phyloP scores from a whole-genome alignment of 2,888 invertebrate species.

The Spodoptera littoralis region DNA sequence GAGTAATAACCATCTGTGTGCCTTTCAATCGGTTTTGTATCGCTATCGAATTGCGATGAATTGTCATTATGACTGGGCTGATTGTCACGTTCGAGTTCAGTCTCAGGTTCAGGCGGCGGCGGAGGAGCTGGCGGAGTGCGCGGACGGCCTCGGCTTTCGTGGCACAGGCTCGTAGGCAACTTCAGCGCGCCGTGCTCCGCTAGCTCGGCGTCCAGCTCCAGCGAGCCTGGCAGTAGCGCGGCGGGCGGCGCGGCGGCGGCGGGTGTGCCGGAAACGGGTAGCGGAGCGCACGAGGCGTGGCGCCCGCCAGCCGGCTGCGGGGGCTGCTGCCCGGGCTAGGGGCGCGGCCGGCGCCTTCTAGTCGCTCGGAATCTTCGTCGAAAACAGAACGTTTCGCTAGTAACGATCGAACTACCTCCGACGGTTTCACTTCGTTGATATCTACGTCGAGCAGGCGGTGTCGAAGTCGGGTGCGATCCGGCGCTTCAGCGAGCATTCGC shows the following conservation, averaged over 20 bases:
- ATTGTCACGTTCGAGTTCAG: conserved; percentile 52
- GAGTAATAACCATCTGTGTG: conserved; percentile 13
- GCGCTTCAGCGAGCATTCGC: conserved; percentile 89
- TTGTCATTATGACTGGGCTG: conserved; percentile 52
- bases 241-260: conserved; percentile 77
- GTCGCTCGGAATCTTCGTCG: conserved; percentile 97
- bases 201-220: conserved; percentile 40
- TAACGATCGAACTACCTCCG: conserved; percentile 97
- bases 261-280: conserved; percentile 95
- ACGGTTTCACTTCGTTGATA: conserved; percentile 95
- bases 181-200: conserved; percentile 28
- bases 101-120: conserved; percentile 60
- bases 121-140: conserved; percentile 63
- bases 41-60: conserved; percentile 60
- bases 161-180: conserved; percentile 57
- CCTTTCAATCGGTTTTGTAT: conserved; percentile 59
- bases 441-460: conserved; percentile 94
- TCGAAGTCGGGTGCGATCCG: conserved; percentile 89
- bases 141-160: conserved; percentile 53
- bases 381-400: conserved; percentile 97
- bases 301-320: conserved; percentile 80
- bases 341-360: conserved; percentile 96
- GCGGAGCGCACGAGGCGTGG: conserved; percentile 89
- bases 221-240: conserved; percentile 34
- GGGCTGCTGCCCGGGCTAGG: conserved; percentile 88